Conservation (phyloP, 2,888 invertebrate species). For the Bombyx huttoni region DNA sequence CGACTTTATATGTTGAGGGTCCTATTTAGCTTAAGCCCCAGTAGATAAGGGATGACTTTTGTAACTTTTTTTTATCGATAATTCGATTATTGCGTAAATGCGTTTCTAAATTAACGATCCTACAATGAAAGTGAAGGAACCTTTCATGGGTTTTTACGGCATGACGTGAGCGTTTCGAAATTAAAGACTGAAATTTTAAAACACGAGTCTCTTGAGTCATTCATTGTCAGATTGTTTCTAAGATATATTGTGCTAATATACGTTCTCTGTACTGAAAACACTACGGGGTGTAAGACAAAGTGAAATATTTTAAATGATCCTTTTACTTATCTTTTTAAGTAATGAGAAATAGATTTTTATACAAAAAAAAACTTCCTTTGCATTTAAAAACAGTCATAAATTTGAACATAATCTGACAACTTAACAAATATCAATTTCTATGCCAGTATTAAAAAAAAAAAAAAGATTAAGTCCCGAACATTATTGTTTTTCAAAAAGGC, state of each 20-base stretch:
- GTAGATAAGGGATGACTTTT: constrained; percentile 40
- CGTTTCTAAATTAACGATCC: not conserved
- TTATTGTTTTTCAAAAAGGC: not conserved
- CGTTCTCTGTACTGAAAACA: not conserved
- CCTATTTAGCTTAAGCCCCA: constrained; percentile 18
- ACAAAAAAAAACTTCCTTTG: too few species aligned
- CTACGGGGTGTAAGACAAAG: not conserved
- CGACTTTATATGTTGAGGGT: constrained; percentile 37
- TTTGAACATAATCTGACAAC: not conserved
- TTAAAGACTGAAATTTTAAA: constrained; percentile 1
- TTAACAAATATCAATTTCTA: not conserved
- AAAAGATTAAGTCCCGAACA: not conserved
- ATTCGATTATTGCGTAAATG: constrained; percentile 1
- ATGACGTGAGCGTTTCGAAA: constrained; percentile 2
- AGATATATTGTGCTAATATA: not conserved
- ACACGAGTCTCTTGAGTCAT: not conserved
- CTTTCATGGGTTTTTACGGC: constrained; percentile 7
- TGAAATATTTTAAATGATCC: too few species aligned
- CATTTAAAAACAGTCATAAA: not conserved
- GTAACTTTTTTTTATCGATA: constrained; percentile 12
- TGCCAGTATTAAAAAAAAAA: not conserved
- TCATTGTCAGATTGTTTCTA: not conserved
- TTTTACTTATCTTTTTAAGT: too few species aligned
- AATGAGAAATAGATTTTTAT: too few species aligned
- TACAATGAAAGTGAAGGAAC: not conserved